These are phyloP conservation scores for Andinoacara biseriatus DNA, from an alignment of 2,113 vertebrate genomes.

Conservation along the genomic window DNA sequence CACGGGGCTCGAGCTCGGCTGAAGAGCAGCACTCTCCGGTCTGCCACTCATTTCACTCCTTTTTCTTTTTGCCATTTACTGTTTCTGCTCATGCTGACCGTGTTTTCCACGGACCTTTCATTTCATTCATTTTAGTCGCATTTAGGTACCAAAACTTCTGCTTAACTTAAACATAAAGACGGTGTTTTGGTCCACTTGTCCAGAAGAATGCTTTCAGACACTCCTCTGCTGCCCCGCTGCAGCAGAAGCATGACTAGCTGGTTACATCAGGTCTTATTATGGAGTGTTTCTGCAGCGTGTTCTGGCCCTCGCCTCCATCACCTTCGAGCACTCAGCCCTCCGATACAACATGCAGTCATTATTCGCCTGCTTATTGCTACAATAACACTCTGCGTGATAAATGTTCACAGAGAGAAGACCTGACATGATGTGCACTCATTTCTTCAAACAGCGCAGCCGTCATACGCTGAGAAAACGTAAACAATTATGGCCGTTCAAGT, in stretches of 20 bases:
- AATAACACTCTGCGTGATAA: conserved; percentile 55
- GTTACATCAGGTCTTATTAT: too few species aligned
- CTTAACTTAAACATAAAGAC: too few species aligned
- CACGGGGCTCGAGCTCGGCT: background rate
- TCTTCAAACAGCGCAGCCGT: conserved; percentile 31
- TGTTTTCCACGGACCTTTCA: background rate
- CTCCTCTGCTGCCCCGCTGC: too few species aligned
- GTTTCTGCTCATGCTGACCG: background rate
- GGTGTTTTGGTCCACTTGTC: too few species aligned
- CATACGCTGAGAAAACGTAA: conserved; percentile 29
- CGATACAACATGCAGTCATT: conserved; percentile 21
- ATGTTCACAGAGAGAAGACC: conserved; percentile 22
- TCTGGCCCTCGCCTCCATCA: conserved; percentile 1
- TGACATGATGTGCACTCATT: conserved; percentile 40
- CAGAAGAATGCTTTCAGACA: too few species aligned
- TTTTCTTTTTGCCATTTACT: background rate
- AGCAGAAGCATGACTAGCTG: too few species aligned
- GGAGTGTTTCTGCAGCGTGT: too few species aligned
- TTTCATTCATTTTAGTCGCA: accelerated
- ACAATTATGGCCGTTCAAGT: background rate
- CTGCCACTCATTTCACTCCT: background rate
- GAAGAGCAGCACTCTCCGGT: background rate
- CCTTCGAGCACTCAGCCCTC: background rate
- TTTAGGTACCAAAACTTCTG: background rate
- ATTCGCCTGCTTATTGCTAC: conserved; percentile 36